Evolutionary conservation across 2,113 vertebrate genomes (phyloP).

Genomic region (Syngnathoides biaculeatus): DNA sequence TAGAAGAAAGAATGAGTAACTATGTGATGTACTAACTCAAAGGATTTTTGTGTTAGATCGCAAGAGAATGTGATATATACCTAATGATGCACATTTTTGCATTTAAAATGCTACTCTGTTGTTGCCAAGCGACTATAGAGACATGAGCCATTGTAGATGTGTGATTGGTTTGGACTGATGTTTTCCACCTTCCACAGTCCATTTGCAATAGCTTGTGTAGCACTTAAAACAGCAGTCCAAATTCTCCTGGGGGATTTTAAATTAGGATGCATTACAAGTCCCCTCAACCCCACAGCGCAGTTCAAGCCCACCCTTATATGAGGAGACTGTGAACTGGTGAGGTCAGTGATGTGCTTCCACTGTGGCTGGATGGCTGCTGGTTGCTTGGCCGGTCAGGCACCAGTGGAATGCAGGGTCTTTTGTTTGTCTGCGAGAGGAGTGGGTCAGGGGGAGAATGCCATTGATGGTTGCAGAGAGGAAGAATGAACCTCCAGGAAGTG

Average conservation of each 20-base stretch:
- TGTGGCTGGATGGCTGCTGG: slow-evolving; percentile 62
- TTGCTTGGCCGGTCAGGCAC: slow-evolving; percentile 68
- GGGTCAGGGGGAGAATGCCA: slow-evolving; percentile 76
- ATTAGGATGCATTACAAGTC: slow-evolving; percentile 8
- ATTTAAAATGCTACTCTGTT: background rate
- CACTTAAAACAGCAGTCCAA: background rate
- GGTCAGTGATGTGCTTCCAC: slow-evolving; percentile 65
- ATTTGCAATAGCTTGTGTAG: background rate
- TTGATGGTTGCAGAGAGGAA: slow-evolving; percentile 78
- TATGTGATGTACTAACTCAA: no score
- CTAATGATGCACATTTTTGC: background rate
- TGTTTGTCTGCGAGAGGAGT: slow-evolving; percentile 75
- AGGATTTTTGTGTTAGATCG: background rate
- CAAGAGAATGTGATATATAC: background rate
- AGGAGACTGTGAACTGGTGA: slow-evolving; percentile 50
- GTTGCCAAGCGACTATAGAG: background rate
- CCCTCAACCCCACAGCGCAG: slow-evolving; percentile 10
- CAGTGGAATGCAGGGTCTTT: slow-evolving; percentile 76
- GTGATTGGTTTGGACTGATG: background rate
- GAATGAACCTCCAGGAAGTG: slow-evolving; percentile 78
- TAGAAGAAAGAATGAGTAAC: no score
- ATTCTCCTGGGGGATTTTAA: background rate
- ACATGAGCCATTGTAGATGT: background rate
- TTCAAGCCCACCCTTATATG: slow-evolving; percentile 17
- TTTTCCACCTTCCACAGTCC: background rate